Evolutionary conservation across 2,888 invertebrate species (phyloP).

Genomic region (Phortica okadai): DNA sequence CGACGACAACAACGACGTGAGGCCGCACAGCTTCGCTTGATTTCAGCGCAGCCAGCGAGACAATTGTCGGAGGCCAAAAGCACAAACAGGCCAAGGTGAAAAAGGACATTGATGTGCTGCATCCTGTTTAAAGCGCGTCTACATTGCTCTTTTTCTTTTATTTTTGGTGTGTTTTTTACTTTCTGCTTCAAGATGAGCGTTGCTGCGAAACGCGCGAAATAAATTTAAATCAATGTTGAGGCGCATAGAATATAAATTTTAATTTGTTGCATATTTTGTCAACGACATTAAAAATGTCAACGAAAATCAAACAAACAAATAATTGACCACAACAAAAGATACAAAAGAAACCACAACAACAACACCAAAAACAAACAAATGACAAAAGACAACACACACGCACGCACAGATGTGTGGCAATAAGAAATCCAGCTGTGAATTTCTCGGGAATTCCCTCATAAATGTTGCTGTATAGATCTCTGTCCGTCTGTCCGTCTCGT

Average conservation of each 20-base stretch:
- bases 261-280: conserved; percentile 70
- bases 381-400: conserved; percentile 19
- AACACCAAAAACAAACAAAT: conserved; percentile 11
- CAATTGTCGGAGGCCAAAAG: neutral
- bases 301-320: conserved; percentile 62
- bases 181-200: neutral
- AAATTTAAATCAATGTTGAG: conserved; percentile 8
- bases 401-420: neutral
- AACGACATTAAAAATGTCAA: conserved; percentile 46
- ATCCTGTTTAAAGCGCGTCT: conserved; percentile 54
- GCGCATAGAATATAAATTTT: conserved; percentile 61
- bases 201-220: neutral
- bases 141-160: neutral
- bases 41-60: neutral
- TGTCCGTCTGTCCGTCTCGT: conserved; percentile 10
- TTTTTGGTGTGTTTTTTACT: neutral
- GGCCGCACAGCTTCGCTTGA: neutral
- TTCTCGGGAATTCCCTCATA: conserved; percentile 74
- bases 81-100: conserved; percentile 9
- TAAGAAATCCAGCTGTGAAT: conserved; percentile 72
- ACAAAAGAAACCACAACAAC: neutral
- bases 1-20: conserved; percentile 23
- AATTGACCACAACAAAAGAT: conserved; percentile 36
- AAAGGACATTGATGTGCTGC: conserved; percentile 65
- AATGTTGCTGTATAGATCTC: conserved; percentile 6